Evolutionary conservation across 2,113 vertebrate species (phyloP).

Genomic region (Psephotus haematonotus): DNA sequence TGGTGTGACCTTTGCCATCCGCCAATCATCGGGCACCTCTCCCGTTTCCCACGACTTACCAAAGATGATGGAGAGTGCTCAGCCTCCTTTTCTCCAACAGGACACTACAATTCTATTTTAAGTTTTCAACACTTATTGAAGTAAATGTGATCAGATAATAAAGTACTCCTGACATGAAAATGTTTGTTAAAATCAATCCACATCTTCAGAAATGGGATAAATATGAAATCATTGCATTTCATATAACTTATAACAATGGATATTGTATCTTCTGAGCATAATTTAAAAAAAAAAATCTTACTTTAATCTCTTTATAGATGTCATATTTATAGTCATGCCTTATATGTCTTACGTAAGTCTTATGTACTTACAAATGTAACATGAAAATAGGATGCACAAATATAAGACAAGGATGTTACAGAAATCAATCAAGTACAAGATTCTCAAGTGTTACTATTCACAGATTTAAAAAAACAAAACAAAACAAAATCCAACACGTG

Average conservation of each 20-base stretch:
- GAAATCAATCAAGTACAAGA: neutral
- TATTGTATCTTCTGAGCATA: neutral
- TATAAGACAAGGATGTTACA: neutral
- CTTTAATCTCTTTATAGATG: neutral
- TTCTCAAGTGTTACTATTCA: neutral
- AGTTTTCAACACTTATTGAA: conserved; percentile 4
- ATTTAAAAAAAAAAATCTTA: no score
- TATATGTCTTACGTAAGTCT: neutral
- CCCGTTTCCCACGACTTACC: no score
- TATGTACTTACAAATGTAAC: neutral
- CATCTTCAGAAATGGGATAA: conserved; percentile 15
- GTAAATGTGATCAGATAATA: conserved; percentile 1
- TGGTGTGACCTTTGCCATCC: no score
- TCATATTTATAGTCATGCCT: neutral
- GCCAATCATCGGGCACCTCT: no score
- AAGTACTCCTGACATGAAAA: conserved; percentile 23
- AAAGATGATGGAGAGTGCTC: no score
- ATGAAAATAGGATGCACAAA: neutral
- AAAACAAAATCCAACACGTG: neutral
- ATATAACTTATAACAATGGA: neutral
- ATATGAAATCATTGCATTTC: neutral
- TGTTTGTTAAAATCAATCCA: conserved; percentile 9
- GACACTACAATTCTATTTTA: conserved; percentile 30
- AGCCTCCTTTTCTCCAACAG: neutral
- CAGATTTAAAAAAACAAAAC: neutral